A percentile compares a stretch with the other conserved stretches of the same genome.
Evolutionary conservation across 2,113 vertebrate genomes (phyloP).

Genomic region (Chrysemys picta): DNA sequence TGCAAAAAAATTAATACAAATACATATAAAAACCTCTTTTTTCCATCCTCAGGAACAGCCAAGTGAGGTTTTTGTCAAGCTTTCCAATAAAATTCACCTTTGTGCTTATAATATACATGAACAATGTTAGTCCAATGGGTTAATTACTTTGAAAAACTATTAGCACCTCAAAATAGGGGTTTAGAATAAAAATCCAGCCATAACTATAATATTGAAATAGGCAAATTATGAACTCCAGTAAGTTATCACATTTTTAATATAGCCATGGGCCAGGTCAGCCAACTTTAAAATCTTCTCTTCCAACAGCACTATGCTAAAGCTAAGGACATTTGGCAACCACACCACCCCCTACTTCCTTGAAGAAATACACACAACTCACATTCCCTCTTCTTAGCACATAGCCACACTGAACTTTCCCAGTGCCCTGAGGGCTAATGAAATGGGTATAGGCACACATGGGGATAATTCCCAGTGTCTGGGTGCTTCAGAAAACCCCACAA

Average conservation of each 20-base stretch:
- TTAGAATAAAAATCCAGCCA: neutral
- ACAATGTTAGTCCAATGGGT: conserved; percentile 14
- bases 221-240: conserved; percentile 17
- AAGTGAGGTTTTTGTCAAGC: neutral
- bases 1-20: conserved; percentile 30
- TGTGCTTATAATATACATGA: conserved; percentile 7
- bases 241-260: conserved; percentile 26
- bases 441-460: neutral
- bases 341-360: neutral
- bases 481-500: neutral
- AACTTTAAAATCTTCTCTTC: neutral
- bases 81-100: conserved; percentile 38
- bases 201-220: conserved; percentile 8
- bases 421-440: neutral
- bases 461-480: neutral
- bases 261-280: neutral
- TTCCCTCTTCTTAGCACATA: neutral
- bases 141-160: conserved; percentile 30
- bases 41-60: neutral
- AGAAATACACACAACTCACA: rapidly evolving
- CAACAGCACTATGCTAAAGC: neutral
- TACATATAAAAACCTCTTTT: conserved; percentile 33
- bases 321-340: neutral
- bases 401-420: neutral
- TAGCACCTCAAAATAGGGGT: neutral